These are phyloP conservation scores for Gambelia wislizenii DNA, from an alignment of 2,797 vertebrate species.

Conservation along the genomic window DNA sequence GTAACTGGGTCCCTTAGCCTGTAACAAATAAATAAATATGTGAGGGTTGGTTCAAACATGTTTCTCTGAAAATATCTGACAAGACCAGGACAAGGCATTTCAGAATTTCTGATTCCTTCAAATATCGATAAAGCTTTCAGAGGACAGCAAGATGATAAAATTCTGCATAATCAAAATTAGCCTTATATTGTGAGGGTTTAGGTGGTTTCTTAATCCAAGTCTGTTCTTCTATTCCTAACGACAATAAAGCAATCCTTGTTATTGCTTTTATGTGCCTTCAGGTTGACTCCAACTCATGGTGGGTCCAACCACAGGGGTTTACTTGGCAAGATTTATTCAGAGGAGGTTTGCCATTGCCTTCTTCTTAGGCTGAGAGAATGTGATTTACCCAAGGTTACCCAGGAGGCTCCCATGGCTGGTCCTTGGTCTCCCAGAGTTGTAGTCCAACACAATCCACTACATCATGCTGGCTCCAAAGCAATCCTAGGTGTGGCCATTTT, in stretches of 20 bases:
- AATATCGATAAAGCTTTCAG: neutral
- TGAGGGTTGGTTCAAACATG: neutral
- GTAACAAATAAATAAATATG: neutral
- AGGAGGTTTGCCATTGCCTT: no score
- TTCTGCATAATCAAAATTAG: conserved; percentile 44
- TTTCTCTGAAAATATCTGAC: conserved; percentile 4
- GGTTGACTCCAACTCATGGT: no score
- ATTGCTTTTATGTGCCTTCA: no score
- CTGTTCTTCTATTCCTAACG: no score
- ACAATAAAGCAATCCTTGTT: no score
- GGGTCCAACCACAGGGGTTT: no score
- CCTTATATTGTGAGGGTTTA: conserved; percentile 35
- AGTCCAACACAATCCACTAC: neutral
- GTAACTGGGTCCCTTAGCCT: neutral
- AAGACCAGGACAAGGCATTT: neutral
- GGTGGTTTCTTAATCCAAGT: no score
- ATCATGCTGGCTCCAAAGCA: conserved; percentile 25
- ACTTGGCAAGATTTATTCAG: no score
- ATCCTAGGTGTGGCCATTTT: conserved; percentile 64
- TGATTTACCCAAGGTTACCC: no score
- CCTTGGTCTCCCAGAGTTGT: neutral
- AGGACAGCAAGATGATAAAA: conserved; percentile 32
- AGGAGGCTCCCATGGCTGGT: no score
- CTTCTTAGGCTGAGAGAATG: no score
- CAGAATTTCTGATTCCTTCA: conserved; percentile 40